Conservation (phyloP, 1,140 invertebrate genomes). For the Rhagoletis zephyria region DNA sequence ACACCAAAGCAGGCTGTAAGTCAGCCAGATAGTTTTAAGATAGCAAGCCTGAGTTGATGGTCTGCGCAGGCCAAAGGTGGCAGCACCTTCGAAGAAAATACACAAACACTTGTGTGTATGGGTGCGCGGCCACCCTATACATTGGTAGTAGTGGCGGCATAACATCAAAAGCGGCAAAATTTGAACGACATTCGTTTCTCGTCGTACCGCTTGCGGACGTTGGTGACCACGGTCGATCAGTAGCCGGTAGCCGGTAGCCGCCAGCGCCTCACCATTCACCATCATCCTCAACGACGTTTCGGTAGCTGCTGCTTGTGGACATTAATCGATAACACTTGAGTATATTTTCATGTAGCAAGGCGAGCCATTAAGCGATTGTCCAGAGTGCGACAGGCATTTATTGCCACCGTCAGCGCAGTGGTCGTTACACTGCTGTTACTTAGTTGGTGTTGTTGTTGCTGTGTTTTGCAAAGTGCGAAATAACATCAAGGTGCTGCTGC, state of each 20-base stretch:
- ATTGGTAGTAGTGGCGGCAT: not conserved
- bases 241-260: slow-evolving; percentile 48
- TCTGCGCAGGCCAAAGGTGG: slow-evolving; percentile 25
- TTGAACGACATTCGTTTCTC: slow-evolving; percentile 65
- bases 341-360: slow-evolving; percentile 73
- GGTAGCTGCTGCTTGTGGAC: slow-evolving; percentile 73
- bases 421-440: not conserved
- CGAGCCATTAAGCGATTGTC: slow-evolving; percentile 74
- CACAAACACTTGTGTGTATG: not conserved
- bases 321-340: slow-evolving; percentile 74
- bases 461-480: slow-evolving; percentile 52
- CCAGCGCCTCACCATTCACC: not conserved
- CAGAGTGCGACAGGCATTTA: slow-evolving; percentile 39
- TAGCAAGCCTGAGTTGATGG: not conserved
- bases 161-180: slow-evolving; percentile 39
- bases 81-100: not conserved
- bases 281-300: slow-evolving; percentile 65
- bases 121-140: not conserved
- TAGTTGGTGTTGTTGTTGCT: slow-evolving; percentile 1
- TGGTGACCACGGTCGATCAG: not conserved
- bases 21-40: slow-evolving; percentile 46
- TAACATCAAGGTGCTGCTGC: slow-evolving; percentile 7
- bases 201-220: slow-evolving; percentile 61
- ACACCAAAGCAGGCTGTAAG: not conserved
- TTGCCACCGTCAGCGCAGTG: slow-evolving; percentile 25